Evolutionary conservation across 1,140 invertebrate genomes (phyloP), one percentile per base, ranked within the genome.

Genomic region (Choristoneura fumiferana): DNA sequence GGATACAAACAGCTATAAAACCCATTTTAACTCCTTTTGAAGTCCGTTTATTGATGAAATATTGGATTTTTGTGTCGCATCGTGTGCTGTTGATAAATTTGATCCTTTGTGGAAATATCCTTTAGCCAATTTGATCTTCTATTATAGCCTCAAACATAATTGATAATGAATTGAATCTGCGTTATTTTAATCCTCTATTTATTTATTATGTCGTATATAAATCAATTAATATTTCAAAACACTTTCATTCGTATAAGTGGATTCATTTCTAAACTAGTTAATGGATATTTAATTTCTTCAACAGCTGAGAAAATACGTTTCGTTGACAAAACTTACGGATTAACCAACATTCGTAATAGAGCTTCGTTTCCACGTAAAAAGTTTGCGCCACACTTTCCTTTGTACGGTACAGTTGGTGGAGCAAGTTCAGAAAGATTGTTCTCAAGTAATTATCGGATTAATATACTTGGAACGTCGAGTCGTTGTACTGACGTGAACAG

Each of bases 391-490:
- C 62, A 59, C 65, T 76, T 77, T 79, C 73, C 77, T 73, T 67
- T 66, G 62, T 69, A 70, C 65, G 66, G 68, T 59, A 29, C 10
- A 49, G 60, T 63, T 64, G 58, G 60, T 62, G 60, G 76, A 75
- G 79, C 74, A 84, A 87, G 80, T 87, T 87, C 45, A 71, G 65
- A 65, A 78, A 82, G 82, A 84, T 86, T 88, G 85, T 88, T 84
- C 81, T 82, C 81, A 88, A 86, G 85, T 84, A 85, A 87, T 88
- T 88, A 86, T 81, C 79, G 82, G 83, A 85, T 84, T 88, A 85
- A 86, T 88, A 88, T 80, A 81, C 78, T 82, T 63, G 69, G 77
- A 84, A 66, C 76, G 74, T 76, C 78, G 58, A 71, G 65, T 68
- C 67, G 72, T 73, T 74, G 77, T 75, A 76, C 73, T 82, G 81